A percentile compares a stretch with the other conserved stretches of the same genome.
Conservation (phyloP, 2,797 vertebrate species). For the Catostomus latipinnis region DNA sequence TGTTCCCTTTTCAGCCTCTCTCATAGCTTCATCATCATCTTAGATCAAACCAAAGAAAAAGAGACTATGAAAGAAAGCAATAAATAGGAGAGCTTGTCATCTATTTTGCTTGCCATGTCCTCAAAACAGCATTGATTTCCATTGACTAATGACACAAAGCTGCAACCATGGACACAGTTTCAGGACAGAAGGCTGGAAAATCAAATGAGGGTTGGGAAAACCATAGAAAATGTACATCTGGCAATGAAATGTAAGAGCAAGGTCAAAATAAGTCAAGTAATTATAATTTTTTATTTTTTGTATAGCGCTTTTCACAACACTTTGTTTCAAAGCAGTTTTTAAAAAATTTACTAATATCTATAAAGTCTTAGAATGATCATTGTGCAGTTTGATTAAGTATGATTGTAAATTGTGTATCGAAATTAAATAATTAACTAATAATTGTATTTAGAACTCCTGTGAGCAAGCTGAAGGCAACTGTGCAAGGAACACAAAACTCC, state of each 20-base stretch:
- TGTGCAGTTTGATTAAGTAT: no score
- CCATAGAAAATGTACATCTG: not conserved
- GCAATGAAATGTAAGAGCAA: conserved; percentile 12
- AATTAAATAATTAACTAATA: no score
- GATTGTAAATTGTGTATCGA: no score
- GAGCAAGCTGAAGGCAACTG: no score
- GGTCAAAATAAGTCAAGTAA: conserved; percentile 1
- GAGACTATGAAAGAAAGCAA: conserved; percentile 21
- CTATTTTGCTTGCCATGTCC: conserved; percentile 25
- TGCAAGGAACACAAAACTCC: no score
- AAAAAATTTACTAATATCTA: no score
- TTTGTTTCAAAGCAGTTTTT: no score
- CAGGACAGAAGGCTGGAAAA: conserved; percentile 22
- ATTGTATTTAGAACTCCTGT: no score
- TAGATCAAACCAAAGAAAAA: not conserved
- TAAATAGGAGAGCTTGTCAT: conserved; percentile 17
- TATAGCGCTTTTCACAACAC: no score
- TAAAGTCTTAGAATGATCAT: no score
- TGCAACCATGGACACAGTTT: conserved; percentile 26
- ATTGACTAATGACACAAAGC: conserved; percentile 65
- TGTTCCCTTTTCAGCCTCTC: no score
- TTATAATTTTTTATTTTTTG: no score
- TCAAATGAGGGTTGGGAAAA: conserved; percentile 1
- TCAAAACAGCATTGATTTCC: conserved; percentile 60
- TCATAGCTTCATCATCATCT: not conserved